A percentile compares a stretch with the other conserved stretches of the same genome.
Conservation (phyloP, 2,113 vertebrate genomes). For the Xyrauchen texanus region DNA sequence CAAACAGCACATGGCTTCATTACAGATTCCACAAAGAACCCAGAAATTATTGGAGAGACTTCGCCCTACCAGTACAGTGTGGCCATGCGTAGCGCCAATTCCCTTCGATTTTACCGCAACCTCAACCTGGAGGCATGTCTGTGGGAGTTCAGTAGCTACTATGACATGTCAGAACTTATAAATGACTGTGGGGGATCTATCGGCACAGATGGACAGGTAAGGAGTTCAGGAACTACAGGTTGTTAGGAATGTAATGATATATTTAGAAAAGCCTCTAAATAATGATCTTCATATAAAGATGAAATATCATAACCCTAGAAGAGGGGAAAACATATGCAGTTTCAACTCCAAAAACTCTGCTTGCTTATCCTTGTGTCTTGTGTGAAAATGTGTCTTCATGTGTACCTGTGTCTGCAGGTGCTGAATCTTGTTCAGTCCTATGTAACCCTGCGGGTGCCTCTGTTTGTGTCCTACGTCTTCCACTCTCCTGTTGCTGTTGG, state of each 20-base stretch:
- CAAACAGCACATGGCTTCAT: conserved; percentile 82
- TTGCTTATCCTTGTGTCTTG: too few species aligned
- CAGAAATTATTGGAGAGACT: conserved; percentile 79
- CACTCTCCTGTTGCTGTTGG: conserved; percentile 79
- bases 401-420: conserved; percentile 66
- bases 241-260: not conserved
- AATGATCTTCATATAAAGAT: too few species aligned
- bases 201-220: conserved; percentile 83
- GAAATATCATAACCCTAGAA: too few species aligned
- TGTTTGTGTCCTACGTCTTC: conserved; percentile 85
- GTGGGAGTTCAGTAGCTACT: conserved; percentile 86
- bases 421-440: conserved; percentile 85
- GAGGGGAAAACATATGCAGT: too few species aligned
- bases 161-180: conserved; percentile 85
- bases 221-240: not conserved
- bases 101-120: conserved; percentile 83
- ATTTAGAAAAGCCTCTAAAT: not conserved
- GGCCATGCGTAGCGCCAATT: conserved; percentile 70
- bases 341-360: too few species aligned
- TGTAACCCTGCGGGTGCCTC: conserved; percentile 82
- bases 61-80: conserved; percentile 78
- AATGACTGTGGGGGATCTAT: conserved; percentile 67
- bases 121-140: conserved; percentile 85
- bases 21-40: conserved; percentile 77
- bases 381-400: too few species aligned